Evolutionary conservation across 1,140 invertebrate genomes (phyloP).

Genomic region (Drosophila lowei): DNA sequence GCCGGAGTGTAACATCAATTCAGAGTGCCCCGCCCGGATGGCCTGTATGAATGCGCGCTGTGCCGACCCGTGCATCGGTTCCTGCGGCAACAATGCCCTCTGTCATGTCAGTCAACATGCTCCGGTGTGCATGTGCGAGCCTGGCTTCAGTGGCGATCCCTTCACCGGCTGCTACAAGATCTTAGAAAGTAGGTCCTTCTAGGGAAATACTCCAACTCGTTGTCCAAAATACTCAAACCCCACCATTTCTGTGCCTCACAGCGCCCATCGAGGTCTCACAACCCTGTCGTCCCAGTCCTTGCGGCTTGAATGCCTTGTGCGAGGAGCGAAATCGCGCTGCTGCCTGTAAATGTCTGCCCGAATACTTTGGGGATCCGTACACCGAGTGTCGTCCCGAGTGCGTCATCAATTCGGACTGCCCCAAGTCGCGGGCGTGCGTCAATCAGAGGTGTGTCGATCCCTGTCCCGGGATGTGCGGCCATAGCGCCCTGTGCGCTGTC

Average conservation of each 20-base stretch:
- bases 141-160: conserved; percentile 89
- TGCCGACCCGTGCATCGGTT: conserved; percentile 88
- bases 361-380: conserved; percentile 89
- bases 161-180: conserved; percentile 87
- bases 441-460: conserved; percentile 93
- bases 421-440: conserved; percentile 89
- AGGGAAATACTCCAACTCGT: neutral
- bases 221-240: conserved; percentile 27
- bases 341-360: conserved; percentile 88
- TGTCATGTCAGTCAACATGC: conserved; percentile 89
- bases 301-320: conserved; percentile 92
- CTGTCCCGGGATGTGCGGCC: conserved; percentile 90
- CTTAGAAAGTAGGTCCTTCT: conserved; percentile 84
- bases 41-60: conserved; percentile 88
- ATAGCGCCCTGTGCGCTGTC: conserved; percentile 91
- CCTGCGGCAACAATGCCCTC: conserved; percentile 87
- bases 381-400: conserved; percentile 90
- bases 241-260: conserved; percentile 51
- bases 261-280: conserved; percentile 83
- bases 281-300: conserved; percentile 88
- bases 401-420: conserved; percentile 91
- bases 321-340: conserved; percentile 88
- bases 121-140: conserved; percentile 87
- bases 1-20: conserved; percentile 89
- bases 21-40: conserved; percentile 87